Base-by-base conservation (phyloP, 2,888 invertebrate species). In the Lomographa bimaculata region DNA sequence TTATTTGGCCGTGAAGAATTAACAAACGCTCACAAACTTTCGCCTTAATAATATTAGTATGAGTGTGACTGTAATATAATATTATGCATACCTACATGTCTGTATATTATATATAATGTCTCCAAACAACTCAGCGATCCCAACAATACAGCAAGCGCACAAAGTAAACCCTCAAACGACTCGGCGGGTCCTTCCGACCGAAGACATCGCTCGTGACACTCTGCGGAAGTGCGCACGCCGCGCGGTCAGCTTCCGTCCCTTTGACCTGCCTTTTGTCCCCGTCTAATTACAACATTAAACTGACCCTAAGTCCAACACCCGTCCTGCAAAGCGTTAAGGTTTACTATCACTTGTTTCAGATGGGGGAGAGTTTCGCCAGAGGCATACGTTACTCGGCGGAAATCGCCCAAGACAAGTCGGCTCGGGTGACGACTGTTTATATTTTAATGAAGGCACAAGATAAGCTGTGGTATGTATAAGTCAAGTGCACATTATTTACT, bases 171-270 rank as follows among this genome's bases (percentile, higher is more conserved):
- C 67, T 67, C 65, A 56, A 67, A 60, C 64, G 58, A 42, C 57
- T 48, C 44, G 54, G 42, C 58, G 55, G 61, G 57, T 57, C 64
- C 57, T 71, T 72, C 72, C 71, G 73, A 58, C 70, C 59, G 70
- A 76, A 79, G 79, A 79, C 75, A 69, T 62, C 62, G 66, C 54
- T 64, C 61, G 60, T 67, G 71, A 68, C 78, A 69, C 65, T 62
- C 53, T 32, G 32, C 75, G 79, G 81, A 80, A 76, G 80, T 71
- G 52, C 71, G 76, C 76, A 65, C 65, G 70, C 71, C 71, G 70
- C 72, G 75, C 79, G 82, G 82, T 79, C 82, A 81, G 79, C 77
- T 74, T 85, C 85, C 85, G 82, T 59, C 75, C 71, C 83, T 85
- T 85, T 84, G 83, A 81, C 83, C 82, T 81, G 78, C 57, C 72